Evolutionary conservation across 1,140 invertebrate species (phyloP).

Genomic region (Drosophila setifemur): DNA sequence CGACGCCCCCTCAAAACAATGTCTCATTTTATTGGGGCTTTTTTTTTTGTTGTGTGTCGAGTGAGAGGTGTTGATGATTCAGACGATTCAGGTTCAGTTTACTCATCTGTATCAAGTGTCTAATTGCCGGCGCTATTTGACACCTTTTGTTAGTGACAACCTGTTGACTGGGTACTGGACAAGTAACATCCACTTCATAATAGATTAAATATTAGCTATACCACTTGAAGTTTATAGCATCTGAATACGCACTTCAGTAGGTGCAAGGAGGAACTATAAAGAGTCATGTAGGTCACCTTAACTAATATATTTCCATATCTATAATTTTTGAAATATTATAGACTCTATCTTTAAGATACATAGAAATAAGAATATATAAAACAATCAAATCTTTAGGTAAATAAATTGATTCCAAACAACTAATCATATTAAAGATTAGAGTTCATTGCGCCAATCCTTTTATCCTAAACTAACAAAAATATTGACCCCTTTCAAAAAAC

Average conservation of each 20-base stretch:
- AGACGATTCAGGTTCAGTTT: constrained; percentile 6
- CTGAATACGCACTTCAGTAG: too few species aligned
- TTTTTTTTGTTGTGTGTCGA: background rate
- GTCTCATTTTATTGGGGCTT: background rate
- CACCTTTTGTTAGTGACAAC: constrained; percentile 9
- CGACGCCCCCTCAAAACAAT: background rate
- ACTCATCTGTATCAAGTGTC: constrained; percentile 19
- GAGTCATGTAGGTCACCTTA: too few species aligned
- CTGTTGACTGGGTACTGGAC: constrained; percentile 5
- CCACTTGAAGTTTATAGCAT: background rate
- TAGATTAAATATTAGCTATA: background rate
- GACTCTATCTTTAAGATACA: too few species aligned
- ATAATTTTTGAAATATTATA: too few species aligned
- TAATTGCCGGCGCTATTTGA: constrained; percentile 14
- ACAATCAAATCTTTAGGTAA: too few species aligned
- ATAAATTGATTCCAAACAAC: too few species aligned
- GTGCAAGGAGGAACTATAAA: too few species aligned
- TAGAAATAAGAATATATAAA: too few species aligned
- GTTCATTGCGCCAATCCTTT: too few species aligned
- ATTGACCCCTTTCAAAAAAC: constrained; percentile 4
- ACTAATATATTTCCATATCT: too few species aligned
- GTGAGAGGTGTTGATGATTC: too few species aligned
- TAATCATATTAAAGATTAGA: too few species aligned
- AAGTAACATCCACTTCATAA: background rate
- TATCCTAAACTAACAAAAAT: background rate